phyloP scores from a whole-genome alignment of 2,888 invertebrate species.

The Folsomia candida region DNA sequence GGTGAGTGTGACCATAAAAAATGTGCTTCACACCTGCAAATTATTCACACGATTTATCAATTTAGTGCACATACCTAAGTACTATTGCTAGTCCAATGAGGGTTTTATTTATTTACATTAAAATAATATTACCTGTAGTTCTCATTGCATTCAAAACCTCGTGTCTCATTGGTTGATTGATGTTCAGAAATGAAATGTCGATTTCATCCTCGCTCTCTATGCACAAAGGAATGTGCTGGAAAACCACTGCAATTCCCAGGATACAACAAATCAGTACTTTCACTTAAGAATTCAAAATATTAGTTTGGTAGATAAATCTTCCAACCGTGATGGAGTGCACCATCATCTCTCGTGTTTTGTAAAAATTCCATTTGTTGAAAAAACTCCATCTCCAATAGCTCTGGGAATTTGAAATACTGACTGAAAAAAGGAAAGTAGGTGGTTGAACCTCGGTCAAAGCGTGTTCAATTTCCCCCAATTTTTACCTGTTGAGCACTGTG shows the following conservation, averaged over 20 bases:
- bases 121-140: slow-evolving; percentile 52
- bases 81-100: too few relatives aligned
- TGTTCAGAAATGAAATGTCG: slow-evolving; percentile 54
- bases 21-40: slow-evolving; percentile 55
- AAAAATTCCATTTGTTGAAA: slow-evolving; percentile 54
- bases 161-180: slow-evolving; percentile 51
- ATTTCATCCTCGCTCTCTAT: slow-evolving; percentile 53
- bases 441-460: too few relatives aligned
- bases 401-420: slow-evolving; percentile 54
- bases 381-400: slow-evolving; percentile 48
- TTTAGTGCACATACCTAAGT: too few relatives aligned
- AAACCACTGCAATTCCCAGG: slow-evolving; percentile 52
- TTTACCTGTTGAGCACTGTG: too few relatives aligned
- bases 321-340: slow-evolving; percentile 10
- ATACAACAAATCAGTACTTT: neutral
- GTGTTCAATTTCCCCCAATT: too few relatives aligned
- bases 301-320: neutral
- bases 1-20: slow-evolving; percentile 59
- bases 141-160: slow-evolving; percentile 54
- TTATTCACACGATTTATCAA: too few relatives aligned
- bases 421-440: too few relatives aligned
- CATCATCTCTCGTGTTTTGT: slow-evolving; percentile 48
- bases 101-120: too few relatives aligned
- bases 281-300: too few relatives aligned
- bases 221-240: slow-evolving; percentile 58